Evolutionary conservation across 2,888 invertebrate genomes (phyloP).

Genomic region (Camponotus fellah): DNA sequence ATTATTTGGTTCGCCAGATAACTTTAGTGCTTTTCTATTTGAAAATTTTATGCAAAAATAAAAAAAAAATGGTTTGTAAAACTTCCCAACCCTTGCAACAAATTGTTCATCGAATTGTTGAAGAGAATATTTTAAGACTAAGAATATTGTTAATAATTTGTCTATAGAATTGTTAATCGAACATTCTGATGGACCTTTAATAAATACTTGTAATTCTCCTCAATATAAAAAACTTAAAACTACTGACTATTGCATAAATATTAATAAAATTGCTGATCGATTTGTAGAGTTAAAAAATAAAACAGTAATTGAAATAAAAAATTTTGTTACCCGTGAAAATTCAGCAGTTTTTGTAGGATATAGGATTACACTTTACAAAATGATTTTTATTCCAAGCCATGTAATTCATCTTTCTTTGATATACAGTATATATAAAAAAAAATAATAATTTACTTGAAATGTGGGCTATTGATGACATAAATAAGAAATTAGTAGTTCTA

Average conservation of each 20-base stretch:
- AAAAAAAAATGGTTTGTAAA: too few species aligned
- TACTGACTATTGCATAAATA: constrained; percentile 56
- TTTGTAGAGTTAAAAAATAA: constrained; percentile 27
- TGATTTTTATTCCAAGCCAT: constrained; percentile 26
- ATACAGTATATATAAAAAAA: constrained; percentile 34
- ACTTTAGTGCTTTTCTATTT: too few species aligned
- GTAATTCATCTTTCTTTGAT: constrained; percentile 11
- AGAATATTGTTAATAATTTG: constrained; percentile 30
- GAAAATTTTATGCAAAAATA: too few species aligned
- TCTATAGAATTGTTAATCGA: constrained; percentile 45
- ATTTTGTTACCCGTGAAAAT: constrained; percentile 20
- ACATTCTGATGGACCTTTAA: constrained; percentile 56
- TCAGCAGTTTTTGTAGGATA: constrained; percentile 17
- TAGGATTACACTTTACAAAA: constrained; percentile 9
- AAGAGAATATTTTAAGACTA: constrained; percentile 51
- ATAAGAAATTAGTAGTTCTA: constrained; percentile 26
- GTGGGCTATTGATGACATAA: constrained; percentile 9
- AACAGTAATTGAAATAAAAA: constrained; percentile 42
- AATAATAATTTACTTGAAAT: constrained; percentile 27
- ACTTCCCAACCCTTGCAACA: constrained; percentile 47
- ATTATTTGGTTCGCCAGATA: too few species aligned
- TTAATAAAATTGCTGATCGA: constrained; percentile 55
- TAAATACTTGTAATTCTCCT: constrained; percentile 51
- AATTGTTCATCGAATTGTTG: constrained; percentile 50
- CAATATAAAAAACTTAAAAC: constrained; percentile 58